Evolutionary conservation across 2,888 invertebrate genomes (phyloP), one percentile per base, ranked within the genome.

Genomic region (Oscheius sp.): DNA sequence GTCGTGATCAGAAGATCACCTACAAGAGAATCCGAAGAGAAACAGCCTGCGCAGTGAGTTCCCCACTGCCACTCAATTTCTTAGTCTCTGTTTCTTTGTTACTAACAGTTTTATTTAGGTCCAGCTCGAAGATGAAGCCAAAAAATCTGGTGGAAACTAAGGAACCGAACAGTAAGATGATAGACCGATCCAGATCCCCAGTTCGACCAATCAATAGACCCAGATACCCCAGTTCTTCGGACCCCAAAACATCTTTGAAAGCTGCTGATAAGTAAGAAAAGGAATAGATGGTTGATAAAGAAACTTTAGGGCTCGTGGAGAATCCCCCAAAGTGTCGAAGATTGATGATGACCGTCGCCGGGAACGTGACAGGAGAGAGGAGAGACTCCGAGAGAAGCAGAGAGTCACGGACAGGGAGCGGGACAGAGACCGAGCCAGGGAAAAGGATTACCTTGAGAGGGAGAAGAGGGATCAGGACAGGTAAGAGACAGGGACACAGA

Each of bases 401-500:
- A 57, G 57, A 57, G 57, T 21, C 9, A 29, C 13, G 33, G 57
- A 57, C 57, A 57, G 29, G 57, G 57, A 53, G 4, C 4, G 4
- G 13, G 53, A 29, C n/a, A 53, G 13, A 11, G n/a, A 57, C 2
- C 29, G 29, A 29, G 29, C 29, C 9, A 57, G 29, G 57, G 57
- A 57, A 29, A 57, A 29, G 29, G 42, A 42, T 3, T 3, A 7
- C 4, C 13, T 57, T 21, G 57, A 21, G 29, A 29, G 57, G 29
- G 57, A 57, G 29, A 57, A 57, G 29, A 57, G 33, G 57, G 57
- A 57, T 10, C n/a, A 33, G 29, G 32, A 57, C 10, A 57, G 33
- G 33, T 29, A 57, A 29, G 42, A 42, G 42, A 42, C 4, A 7
- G 42, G 1, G 57, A 33, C 9, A 21, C 57, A 2, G 57, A 57